Base-by-base conservation (phyloP, 2,888 invertebrate genomes). In the Stenotaenia linearis region DNA sequence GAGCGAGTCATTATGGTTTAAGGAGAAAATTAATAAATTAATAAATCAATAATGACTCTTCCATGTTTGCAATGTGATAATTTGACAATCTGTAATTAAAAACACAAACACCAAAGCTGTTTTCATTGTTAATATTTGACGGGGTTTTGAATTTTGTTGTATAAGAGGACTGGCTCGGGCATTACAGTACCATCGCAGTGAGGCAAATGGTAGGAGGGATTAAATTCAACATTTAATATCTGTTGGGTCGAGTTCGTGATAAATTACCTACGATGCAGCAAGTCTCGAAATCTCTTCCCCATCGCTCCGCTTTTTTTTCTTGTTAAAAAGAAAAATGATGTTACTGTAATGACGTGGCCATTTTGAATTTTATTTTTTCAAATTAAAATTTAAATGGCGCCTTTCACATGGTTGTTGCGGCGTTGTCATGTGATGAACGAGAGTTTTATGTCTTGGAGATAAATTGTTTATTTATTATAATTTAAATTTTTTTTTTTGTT, bases 401-500 rank as follows among this genome's bases (percentile, higher is more conserved):
- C 69, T 69, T 69, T 69, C 69, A 69, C 69, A 69, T 69, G 69
- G 69, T 69, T 69, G 69, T 69, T 69, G 69, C 28, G 69, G 35
- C 75, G 35, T 75, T 75, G 37, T 30, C 21, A 32, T 30, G 75
- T 37, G 37, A 75, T 21, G 30, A 75, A 75, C 21, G 15, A 18
- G 75, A 32, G 37, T 37, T 37, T 75, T 5, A 15, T 75, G 15
- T 35, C 15, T 75, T 75, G 15, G 9, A 30, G 12, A 10, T 75
- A 1, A 35, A 9, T 12, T 32, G 1, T 75, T 35, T 35, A 18
- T 35, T 75, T 75, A 6, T n/a, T n/a, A 2, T 35, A 21, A n/a
- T 35, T 75, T 75, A n/a, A 23, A 23, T 1, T 30, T 75, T 75
- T 28, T 28, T 18, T 75, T 75, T 30, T 75, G 9, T 75, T 21